phyloP scores from a whole-genome alignment of 2,888 invertebrate genomes.

The Ennomos quercinarius region DNA sequence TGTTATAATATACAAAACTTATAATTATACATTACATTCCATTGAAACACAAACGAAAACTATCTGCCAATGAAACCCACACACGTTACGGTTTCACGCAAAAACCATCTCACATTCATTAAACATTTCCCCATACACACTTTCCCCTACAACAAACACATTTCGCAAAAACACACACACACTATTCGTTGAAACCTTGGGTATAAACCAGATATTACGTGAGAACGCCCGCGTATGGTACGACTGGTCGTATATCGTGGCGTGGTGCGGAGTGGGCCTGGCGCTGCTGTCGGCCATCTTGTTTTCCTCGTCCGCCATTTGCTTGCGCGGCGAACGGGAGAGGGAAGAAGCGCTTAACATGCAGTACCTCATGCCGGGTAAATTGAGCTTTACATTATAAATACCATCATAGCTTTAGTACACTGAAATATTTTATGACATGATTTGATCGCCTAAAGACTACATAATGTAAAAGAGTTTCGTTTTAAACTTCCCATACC shows the following conservation, averaged over 20 bases:
- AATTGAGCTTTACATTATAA: conserved; percentile 54
- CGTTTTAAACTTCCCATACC: too few relatives aligned
- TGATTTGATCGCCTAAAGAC: conserved; percentile 6
- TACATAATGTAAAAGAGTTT: too few relatives aligned
- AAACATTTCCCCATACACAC: not conserved
- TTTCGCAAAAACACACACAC: not conserved
- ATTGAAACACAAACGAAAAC: too few relatives aligned
- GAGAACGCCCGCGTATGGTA: conserved; percentile 94
- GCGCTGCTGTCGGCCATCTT: conserved; percentile 96
- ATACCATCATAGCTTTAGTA: conserved; percentile 12
- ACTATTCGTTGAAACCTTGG: conserved; percentile 39
- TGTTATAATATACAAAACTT: too few relatives aligned
- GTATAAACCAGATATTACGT: conserved; percentile 91
- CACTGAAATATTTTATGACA: conserved; percentile 5
- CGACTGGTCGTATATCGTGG: conserved; percentile 98
- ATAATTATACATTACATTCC: too few relatives aligned
- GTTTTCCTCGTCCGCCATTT: conserved; percentile 97
- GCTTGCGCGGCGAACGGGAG: conserved; percentile 96
- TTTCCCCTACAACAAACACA: not conserved
- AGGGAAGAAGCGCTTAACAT: conserved; percentile 98
- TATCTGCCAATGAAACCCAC: too few relatives aligned
- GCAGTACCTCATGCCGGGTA: conserved; percentile 99
- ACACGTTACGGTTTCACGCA: too few relatives aligned
- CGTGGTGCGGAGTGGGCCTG: conserved; percentile 98
- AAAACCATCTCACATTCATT: not conserved